Evolutionary conservation across 2,888 invertebrate genomes (phyloP).

Genomic region (Caenorhabditis sp.): DNA sequence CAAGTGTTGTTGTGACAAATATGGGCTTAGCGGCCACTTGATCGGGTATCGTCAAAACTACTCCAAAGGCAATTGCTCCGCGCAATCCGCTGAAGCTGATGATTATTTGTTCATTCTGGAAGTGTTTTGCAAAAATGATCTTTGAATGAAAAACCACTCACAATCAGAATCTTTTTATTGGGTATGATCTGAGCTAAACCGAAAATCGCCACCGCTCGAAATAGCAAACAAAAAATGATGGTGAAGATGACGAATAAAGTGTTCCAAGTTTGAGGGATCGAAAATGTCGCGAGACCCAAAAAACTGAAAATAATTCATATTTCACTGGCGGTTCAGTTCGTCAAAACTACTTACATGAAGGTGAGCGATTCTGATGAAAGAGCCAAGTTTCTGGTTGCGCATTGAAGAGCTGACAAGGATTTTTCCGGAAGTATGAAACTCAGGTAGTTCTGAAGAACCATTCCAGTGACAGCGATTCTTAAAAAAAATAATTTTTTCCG

Average conservation of each 20-base stretch:
- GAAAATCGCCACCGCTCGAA: slow-evolving; percentile 78
- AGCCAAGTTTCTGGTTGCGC: slow-evolving; percentile 8
- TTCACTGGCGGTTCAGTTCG: background rate
- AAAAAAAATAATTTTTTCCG: slow-evolving; percentile 5
- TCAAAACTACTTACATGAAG: slow-evolving; percentile 9
- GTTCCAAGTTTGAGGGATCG: slow-evolving; percentile 84
- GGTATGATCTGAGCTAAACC: background rate
- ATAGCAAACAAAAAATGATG: slow-evolving; percentile 87
- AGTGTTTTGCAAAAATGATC: background rate
- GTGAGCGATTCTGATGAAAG: slow-evolving; percentile 14
- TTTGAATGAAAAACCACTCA: background rate
- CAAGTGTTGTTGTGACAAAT: slow-evolving; percentile 80
- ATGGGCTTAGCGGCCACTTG: slow-evolving; percentile 80
- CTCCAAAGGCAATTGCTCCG: slow-evolving; percentile 94
- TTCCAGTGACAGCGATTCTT: slow-evolving; percentile 18
- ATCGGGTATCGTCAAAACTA: slow-evolving; percentile 82
- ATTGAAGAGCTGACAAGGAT: background rate
- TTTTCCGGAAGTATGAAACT: background rate
- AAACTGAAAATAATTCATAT: slow-evolving; percentile 93
- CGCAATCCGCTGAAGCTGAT: slow-evolving; percentile 95
- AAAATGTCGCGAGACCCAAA: slow-evolving; percentile 24
- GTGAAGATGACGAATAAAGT: slow-evolving; percentile 90
- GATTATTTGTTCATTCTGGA: slow-evolving; percentile 79
- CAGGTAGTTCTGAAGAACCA: slow-evolving; percentile 10
- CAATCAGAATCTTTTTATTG: slow-evolving; percentile 2